These are phyloP conservation scores for Clarias gariepinus DNA, from an alignment of 2,113 vertebrate genomes.

Conservation along the genomic window DNA sequence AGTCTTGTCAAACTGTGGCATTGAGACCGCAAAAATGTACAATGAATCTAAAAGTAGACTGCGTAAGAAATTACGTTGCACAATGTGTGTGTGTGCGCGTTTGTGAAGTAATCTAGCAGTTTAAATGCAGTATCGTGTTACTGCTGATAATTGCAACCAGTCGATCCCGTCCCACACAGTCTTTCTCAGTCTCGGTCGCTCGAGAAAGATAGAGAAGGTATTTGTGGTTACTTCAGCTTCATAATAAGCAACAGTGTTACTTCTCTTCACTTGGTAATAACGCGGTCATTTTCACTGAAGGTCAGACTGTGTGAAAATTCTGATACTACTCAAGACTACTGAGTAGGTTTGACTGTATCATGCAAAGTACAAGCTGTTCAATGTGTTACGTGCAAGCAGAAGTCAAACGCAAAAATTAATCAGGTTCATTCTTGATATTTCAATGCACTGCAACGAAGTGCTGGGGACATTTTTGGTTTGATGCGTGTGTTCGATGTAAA, in stretches of 20 bases:
- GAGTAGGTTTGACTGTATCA: background rate
- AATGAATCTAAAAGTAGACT: background rate
- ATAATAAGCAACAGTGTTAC: background rate
- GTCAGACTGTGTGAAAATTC: background rate
- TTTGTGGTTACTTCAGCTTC: background rate
- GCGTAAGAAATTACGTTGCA: background rate
- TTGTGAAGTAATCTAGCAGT: constrained; percentile 7
- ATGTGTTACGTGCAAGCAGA: too few relatives aligned
- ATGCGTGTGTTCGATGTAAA: background rate
- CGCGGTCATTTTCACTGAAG: background rate
- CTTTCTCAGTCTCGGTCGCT: background rate
- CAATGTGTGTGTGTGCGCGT: background rate
- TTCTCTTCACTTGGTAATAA: background rate
- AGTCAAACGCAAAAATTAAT: background rate
- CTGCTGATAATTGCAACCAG: constrained; percentile 18
- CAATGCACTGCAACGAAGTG: background rate
- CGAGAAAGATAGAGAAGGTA: background rate
- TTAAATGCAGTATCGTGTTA: constrained; percentile 8
- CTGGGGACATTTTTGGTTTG: constrained; percentile 2
- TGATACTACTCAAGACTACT: background rate
- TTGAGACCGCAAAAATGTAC: background rate
- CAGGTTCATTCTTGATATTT: constrained; percentile 19
- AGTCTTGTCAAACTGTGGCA: background rate
- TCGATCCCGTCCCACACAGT: constrained; percentile 8
- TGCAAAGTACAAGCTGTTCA: background rate